Evolutionary conservation across 2,113 vertebrate species (phyloP).

Genomic region (Erythrocercus mccallii): DNA sequence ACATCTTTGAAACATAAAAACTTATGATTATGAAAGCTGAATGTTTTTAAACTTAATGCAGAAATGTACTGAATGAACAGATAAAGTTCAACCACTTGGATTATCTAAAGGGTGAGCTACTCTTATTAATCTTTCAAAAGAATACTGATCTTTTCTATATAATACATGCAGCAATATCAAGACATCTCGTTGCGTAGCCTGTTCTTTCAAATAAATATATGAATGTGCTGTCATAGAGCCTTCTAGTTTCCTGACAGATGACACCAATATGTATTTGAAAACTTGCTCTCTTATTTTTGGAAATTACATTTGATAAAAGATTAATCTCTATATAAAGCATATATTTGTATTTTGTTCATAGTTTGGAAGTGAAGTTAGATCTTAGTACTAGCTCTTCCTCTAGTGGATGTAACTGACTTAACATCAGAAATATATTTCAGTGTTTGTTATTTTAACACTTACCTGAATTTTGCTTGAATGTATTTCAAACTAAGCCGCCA

Average conservation of each 20-base stretch:
- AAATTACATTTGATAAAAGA: background rate
- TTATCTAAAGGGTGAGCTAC: fast-evolving
- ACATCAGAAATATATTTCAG: background rate
- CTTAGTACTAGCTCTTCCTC: background rate
- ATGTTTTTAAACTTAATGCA: background rate
- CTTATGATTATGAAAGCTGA: background rate
- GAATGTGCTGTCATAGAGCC: background rate
- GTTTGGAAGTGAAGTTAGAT: background rate
- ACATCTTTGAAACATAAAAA: background rate
- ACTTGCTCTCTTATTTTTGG: background rate
- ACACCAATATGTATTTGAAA: background rate
- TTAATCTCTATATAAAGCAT: background rate
- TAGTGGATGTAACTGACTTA: background rate
- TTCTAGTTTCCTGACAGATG: background rate
- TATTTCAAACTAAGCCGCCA: background rate
- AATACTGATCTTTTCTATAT: background rate
- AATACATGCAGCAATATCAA: background rate
- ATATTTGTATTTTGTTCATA: background rate
- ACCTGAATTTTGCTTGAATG: background rate
- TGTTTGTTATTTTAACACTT: background rate
- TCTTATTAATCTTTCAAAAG: background rate
- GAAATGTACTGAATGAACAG: background rate
- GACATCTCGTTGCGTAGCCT: background rate
- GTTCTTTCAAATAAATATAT: background rate
- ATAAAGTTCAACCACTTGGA: background rate